Base-by-base conservation (phyloP, 2,797 vertebrate genomes). In the Leptodactylus fallax region DNA sequence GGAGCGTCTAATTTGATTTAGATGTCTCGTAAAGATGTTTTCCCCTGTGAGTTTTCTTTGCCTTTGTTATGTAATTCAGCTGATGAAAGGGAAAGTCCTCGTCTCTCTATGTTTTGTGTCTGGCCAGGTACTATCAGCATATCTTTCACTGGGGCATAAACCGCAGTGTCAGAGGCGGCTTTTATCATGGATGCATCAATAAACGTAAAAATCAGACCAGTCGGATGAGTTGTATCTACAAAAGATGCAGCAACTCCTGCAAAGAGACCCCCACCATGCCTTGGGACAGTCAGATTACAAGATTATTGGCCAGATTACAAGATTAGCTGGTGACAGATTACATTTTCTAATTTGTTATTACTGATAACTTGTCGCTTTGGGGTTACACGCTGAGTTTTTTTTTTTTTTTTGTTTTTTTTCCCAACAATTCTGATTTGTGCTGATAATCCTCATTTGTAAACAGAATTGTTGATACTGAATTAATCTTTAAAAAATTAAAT, bases 1-100 rank as follows among this genome's bases (percentile, higher is more conserved):
- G 56, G 83, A 85, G 60, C 87, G 63, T 81, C 47, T 85, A 17
- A 78, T 82, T 85, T 77, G 63, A 86, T 86, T 85, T 77, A 89
- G 87, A 89, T 89, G 87, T 85, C 83, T 89, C 87, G 58, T 88
- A 88, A 88, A 88, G 87, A 67, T 88, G 83, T 80, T 88, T 83
- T 49, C 25, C 51, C 55, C 79, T 71, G 23, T 80, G 78, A 63
- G 65, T 61, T 79, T 81, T 81, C 83, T 82, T 65, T 60, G 13
- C 83, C 83, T 89, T 89, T 89, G 87, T 89, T 85, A 86, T 89
- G 83, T 82, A 89, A 89, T 81, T 81, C 47, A 25, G 25, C 78
- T 76, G 83, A 89, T 85, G 87, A 85, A 88, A 89, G 83, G 76
- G 79, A 85, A 55, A 81, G 60, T 51, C n/a, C 58, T 27, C 23